Percentiles rank a stretch among this genome's conserved stretches.
These are phyloP conservation scores for Trichopoda pennipes DNA, from an alignment of 2,888 invertebrate genomes.

Conservation along the genomic window DNA sequence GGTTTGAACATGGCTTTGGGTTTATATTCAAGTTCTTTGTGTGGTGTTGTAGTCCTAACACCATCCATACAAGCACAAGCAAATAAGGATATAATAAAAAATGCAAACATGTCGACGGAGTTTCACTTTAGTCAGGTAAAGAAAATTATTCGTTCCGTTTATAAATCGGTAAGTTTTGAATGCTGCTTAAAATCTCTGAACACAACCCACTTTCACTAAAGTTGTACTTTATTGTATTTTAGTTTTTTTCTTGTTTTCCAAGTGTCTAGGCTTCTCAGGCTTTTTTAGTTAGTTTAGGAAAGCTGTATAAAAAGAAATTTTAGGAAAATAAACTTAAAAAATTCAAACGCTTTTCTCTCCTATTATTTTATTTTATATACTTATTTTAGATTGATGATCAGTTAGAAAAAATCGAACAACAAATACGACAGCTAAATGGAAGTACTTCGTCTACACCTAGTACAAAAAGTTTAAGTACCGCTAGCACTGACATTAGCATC, in stretches of 20 bases:
- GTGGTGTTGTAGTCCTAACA: constrained; percentile 91
- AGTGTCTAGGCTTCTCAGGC: too few species aligned
- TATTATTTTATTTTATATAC: too few species aligned
- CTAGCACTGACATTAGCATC: constrained; percentile 58
- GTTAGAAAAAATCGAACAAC: constrained; percentile 86
- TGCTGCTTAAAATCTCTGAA: too few species aligned
- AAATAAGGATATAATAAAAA: constrained; percentile 79
- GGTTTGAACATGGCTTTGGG: constrained; percentile 94
- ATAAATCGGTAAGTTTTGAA: too few species aligned
- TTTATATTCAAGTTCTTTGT: constrained; percentile 94
- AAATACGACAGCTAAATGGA: constrained; percentile 81
- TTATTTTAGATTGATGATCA: constrained; percentile 87
- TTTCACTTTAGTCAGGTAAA: constrained; percentile 89
- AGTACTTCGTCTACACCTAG: constrained; percentile 72
- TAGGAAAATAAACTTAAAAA: too few species aligned
- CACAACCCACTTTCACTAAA: too few species aligned
- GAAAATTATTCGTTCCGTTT: background rate
- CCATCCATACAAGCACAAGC: constrained; percentile 79
- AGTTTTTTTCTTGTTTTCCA: too few species aligned
- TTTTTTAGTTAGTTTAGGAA: too few species aligned
- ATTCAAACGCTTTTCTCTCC: too few species aligned
- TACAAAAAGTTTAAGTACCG: constrained; percentile 69
- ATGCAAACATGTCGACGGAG: constrained; percentile 88
- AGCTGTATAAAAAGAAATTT: too few species aligned
- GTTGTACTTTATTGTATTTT: too few species aligned